Evolutionary conservation across 2,113 vertebrate genomes (phyloP).

Genomic region (Rynchops niger): DNA sequence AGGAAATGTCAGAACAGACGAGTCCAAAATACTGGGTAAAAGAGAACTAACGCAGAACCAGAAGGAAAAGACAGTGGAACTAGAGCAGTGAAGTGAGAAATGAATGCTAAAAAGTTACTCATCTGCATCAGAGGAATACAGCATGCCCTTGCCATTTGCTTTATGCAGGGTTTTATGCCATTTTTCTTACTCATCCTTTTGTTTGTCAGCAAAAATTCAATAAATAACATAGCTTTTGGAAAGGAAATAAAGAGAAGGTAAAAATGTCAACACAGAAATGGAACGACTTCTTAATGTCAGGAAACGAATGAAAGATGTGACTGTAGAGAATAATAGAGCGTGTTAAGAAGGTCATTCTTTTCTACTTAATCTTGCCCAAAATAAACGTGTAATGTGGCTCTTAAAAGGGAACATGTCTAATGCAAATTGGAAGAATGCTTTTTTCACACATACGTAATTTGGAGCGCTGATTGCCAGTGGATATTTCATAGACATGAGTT

Average conservation of each 20-base stretch:
- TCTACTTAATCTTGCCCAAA: neutral
- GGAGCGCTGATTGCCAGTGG: neutral
- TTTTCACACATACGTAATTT: constrained; percentile 33
- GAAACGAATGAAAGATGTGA: neutral
- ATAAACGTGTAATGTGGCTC: neutral
- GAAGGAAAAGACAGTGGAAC: neutral
- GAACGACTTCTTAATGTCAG: neutral
- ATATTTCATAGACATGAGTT: neutral
- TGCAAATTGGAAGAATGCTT: neutral
- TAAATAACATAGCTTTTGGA: neutral
- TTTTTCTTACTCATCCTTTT: constrained; percentile 16
- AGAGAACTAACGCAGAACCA: neutral
- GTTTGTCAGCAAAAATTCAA: constrained; percentile 6
- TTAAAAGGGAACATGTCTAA: neutral
- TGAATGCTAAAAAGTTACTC: neutral
- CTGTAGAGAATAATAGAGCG: neutral
- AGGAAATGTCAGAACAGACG: neutral
- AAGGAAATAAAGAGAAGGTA: neutral
- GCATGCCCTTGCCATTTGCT: neutral
- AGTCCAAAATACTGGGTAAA: neutral
- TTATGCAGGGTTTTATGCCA: neutral
- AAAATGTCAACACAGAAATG: constrained; percentile 11
- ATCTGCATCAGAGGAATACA: neutral
- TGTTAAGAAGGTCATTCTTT: neutral
- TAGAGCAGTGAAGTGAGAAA: neutral